phyloP scores from a whole-genome alignment of 1,140 invertebrate species.

The Drosophila mauritiana region DNA sequence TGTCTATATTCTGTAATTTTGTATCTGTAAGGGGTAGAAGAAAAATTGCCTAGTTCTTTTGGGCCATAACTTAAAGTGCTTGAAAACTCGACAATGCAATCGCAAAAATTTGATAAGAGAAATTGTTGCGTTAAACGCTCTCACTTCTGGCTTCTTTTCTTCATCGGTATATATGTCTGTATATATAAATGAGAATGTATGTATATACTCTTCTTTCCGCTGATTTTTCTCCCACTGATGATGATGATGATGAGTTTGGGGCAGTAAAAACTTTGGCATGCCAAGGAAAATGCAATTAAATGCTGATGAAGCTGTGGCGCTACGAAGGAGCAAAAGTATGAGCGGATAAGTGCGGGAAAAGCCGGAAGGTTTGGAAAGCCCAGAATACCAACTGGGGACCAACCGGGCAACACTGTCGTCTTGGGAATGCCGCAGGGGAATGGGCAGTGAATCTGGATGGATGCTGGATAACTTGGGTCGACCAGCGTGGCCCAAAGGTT shows the following conservation, averaged over 20 bases:
- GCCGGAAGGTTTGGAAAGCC: conserved; percentile 2
- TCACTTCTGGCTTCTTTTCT: conserved; percentile 16
- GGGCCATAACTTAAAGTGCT: conserved; percentile 18
- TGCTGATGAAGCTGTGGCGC: conserved; percentile 56
- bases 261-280: conserved; percentile 53
- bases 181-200: conserved; percentile 7
- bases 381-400: conserved; percentile 43
- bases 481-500: conserved; percentile 31
- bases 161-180: background rate
- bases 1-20: background rate
- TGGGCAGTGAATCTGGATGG: background rate
- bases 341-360: conserved; percentile 1
- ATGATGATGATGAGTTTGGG: conserved; percentile 35
- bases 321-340: conserved; percentile 8
- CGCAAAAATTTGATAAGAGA: conserved; percentile 38
- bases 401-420: conserved; percentile 59
- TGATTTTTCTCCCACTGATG: conserved; percentile 2
- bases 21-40: background rate
- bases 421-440: conserved; percentile 35
- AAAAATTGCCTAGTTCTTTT: conserved; percentile 26
- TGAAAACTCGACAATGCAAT: conserved; percentile 29
- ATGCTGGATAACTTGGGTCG: conserved; percentile 4
- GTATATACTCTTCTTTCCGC: background rate
- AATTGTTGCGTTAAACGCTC: conserved; percentile 46
- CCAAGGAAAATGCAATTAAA: conserved; percentile 70